phyloP scores from a whole-genome alignment of 2,113 vertebrate species.

The Pithys albifrons region DNA sequence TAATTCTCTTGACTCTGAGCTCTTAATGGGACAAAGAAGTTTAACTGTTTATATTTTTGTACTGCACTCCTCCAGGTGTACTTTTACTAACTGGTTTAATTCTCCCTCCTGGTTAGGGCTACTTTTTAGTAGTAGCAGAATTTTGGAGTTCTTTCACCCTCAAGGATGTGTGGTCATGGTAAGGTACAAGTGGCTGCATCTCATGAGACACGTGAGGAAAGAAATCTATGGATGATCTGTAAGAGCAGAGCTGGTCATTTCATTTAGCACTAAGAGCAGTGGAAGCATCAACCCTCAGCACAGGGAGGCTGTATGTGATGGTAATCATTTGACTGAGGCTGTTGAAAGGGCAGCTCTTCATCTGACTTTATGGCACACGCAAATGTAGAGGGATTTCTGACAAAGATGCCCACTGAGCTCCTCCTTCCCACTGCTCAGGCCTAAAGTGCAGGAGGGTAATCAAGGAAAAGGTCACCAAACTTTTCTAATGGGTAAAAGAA shows the following conservation, averaged over 20 bases:
- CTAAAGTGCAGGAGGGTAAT: neutral
- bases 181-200: neutral
- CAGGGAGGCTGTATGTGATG: neutral
- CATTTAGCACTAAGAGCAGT: neutral
- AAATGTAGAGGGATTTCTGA: neutral
- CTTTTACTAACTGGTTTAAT: neutral
- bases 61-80: neutral
- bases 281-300: neutral
- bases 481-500: neutral
- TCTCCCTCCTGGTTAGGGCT: neutral
- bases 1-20: neutral
- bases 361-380: neutral
- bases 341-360: neutral
- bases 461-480: conserved; percentile 3
- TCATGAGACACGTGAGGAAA: neutral
- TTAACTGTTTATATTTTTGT: neutral
- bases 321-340: neutral
- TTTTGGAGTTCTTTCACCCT: neutral
- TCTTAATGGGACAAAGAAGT: neutral
- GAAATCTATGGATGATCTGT: neutral
- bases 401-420: neutral
- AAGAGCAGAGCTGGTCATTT: neutral
- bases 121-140: neutral
- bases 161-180: neutral
- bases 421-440: neutral